Percentiles rank a stretch among this genome's conserved stretches.
Conservation (phyloP, 2,113 vertebrate genomes). For the Poeciliopsis retropinna region DNA sequence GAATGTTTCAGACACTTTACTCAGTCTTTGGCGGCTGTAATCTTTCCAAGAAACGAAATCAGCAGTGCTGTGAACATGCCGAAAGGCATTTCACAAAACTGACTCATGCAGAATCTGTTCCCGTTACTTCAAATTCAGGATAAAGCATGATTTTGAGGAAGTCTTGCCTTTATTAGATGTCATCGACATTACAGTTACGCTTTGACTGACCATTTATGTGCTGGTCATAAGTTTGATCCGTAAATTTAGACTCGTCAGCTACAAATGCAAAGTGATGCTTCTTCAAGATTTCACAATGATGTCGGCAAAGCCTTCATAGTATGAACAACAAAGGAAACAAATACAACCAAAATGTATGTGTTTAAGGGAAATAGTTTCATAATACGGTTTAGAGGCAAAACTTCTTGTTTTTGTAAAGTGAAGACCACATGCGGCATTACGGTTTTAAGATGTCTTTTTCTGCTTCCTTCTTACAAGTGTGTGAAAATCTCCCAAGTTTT, state of each 20-base stretch:
- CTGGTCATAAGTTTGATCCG: not conserved
- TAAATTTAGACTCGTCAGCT: not conserved
- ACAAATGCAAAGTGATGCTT: too few species aligned
- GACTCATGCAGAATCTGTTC: not conserved
- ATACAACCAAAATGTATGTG: not conserved
- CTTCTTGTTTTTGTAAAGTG: not conserved
- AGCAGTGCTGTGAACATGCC: not conserved
- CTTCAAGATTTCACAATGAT: too few species aligned
- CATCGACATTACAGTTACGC: not conserved
- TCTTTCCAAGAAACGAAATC: not conserved
- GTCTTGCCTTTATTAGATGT: not conserved
- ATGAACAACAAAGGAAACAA: not conserved
- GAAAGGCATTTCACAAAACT: not conserved
- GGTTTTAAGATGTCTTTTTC: too few species aligned
- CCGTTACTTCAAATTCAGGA: not conserved
- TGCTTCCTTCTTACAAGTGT: too few species aligned
- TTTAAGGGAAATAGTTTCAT: constrained; percentile 7
- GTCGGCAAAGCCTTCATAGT: too few species aligned
- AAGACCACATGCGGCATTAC: not conserved
- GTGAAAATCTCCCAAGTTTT: too few species aligned
- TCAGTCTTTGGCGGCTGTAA: not conserved
- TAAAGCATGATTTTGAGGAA: not conserved
- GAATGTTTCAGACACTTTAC: not conserved
- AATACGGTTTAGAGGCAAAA: not conserved
- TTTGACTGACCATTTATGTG: not conserved